A percentile compares a stretch with the other conserved stretches of the same genome.
Evolutionary conservation across 1,140 invertebrate species (phyloP).

Genomic region (Psix sp.): DNA sequence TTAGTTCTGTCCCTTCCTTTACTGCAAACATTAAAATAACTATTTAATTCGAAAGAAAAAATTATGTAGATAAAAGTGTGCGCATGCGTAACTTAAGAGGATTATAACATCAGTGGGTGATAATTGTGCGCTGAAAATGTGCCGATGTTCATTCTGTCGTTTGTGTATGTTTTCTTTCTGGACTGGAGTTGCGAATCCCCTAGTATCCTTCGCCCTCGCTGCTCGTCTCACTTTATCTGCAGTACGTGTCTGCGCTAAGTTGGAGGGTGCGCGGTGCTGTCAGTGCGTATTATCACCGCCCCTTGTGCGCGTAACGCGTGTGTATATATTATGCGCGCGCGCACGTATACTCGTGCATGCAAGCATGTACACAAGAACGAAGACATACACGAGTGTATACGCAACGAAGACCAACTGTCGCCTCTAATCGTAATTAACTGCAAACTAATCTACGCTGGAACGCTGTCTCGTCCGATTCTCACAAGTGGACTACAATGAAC

Average conservation of each 20-base stretch:
- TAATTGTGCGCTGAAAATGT: constrained; percentile 37
- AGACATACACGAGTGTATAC: too few relatives aligned
- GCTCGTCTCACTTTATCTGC: constrained; percentile 31
- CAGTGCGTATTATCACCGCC: constrained; percentile 74
- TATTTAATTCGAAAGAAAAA: not conserved
- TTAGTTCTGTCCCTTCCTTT: too few relatives aligned
- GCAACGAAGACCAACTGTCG: constrained; percentile 71
- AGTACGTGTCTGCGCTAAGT: constrained; percentile 33
- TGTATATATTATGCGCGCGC: constrained; percentile 33
- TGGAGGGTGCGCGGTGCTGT: constrained; percentile 69
- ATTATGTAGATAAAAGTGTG: constrained; percentile 56
- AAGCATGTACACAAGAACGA: constrained; percentile 21
- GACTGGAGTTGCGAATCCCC: constrained; percentile 53
- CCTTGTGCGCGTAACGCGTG: constrained; percentile 39
- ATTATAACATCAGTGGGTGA: constrained; percentile 76
- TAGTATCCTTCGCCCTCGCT: constrained; percentile 32
- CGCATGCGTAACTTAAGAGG: constrained; percentile 76
- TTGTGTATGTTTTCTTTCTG: constrained; percentile 55
- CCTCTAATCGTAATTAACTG: constrained; percentile 72
- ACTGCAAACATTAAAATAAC: too few relatives aligned
- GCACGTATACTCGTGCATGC: constrained; percentile 11
- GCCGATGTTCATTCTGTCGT: constrained; percentile 53
- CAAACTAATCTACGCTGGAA: constrained; percentile 62
- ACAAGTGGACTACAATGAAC: constrained; percentile 10
- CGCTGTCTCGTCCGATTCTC: not conserved